Conservation (phyloP, 92 coral and sea anemone genomes). For the Porites rus region DNA sequence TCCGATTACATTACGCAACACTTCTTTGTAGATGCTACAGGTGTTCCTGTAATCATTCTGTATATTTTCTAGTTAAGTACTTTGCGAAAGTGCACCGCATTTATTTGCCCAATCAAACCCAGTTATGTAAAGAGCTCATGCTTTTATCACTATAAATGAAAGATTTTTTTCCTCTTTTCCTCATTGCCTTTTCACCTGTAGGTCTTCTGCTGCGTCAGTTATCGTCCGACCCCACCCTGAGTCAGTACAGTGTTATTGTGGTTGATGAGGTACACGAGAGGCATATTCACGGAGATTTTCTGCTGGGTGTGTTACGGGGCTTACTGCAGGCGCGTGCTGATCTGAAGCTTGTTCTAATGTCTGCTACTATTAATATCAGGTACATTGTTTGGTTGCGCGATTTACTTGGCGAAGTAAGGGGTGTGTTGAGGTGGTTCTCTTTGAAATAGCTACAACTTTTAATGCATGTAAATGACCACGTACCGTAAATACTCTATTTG, state of each 20-base stretch:
- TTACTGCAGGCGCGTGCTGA: conserved; percentile 89
- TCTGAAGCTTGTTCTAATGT: conserved; percentile 94
- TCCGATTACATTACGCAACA: too few species aligned
- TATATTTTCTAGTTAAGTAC: too few species aligned
- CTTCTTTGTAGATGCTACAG: too few species aligned
- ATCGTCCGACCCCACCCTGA: conserved; percentile 93
- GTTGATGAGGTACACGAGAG: conserved; percentile 99
- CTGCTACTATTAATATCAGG: conserved; percentile 98
- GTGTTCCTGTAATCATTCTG: too few species aligned
- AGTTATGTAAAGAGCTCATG: too few species aligned
- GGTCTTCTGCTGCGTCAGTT: conserved; percentile 94
- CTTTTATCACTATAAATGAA: too few species aligned
- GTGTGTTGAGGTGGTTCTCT: neutral
- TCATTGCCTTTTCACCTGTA: neutral
- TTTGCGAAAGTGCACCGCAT: too few species aligned
- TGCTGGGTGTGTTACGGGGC: conserved; percentile 91
- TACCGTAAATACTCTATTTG: too few species aligned
- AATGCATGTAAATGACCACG: too few species aligned
- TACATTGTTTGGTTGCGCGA: conserved; percentile 4
- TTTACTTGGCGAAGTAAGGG: neutral
- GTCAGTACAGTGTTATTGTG: conserved; percentile 90
- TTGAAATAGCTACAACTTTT: neutral
- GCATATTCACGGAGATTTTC: conserved; percentile 97
- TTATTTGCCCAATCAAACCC: too few species aligned
- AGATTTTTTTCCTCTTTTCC: too few species aligned